phyloP scores from a whole-genome alignment of 2,113 vertebrate species.

The Calyptommatus sinebrachiatus region DNA sequence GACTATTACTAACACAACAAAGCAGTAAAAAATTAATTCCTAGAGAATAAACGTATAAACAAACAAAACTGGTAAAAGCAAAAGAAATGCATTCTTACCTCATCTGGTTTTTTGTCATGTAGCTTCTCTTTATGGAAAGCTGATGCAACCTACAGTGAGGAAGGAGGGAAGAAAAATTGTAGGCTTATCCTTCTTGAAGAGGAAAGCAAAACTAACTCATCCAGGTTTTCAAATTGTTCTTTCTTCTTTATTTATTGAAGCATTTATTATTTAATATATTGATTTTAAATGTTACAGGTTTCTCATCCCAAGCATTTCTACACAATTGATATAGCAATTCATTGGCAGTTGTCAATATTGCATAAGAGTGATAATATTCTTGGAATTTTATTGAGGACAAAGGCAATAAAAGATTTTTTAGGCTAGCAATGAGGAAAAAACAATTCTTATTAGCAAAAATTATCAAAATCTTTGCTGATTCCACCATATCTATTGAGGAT shows the following conservation, averaged over 20 bases:
- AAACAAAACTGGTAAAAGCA: not conserved
- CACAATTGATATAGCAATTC: not conserved
- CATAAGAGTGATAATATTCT: not conserved
- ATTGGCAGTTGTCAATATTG: too few species aligned
- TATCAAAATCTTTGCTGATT: too few species aligned
- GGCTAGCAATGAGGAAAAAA: too few species aligned
- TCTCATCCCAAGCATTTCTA: not conserved
- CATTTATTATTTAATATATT: not conserved
- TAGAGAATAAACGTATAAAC: not conserved
- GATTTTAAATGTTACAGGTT: not conserved
- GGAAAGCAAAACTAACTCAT: not conserved
- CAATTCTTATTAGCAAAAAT: too few species aligned
- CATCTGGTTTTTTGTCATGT: constrained; percentile 51
- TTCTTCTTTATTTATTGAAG: rapidly evolving
- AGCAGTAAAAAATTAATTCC: not conserved
- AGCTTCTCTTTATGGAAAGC: constrained; percentile 70
- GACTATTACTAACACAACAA: not conserved
- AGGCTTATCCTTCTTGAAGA: constrained; percentile 3
- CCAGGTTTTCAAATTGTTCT: not conserved
- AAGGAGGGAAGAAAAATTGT: constrained; percentile 40
- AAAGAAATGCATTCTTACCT: constrained; percentile 70
- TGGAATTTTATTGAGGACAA: not conserved
- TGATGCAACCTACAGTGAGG: constrained; percentile 76
- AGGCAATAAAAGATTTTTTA: not conserved
- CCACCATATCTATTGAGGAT: too few species aligned